A percentile compares a stretch with the other conserved stretches of the same genome.
Conservation (phyloP, 2,797 vertebrate species). For the Liparis tanakae region DNA sequence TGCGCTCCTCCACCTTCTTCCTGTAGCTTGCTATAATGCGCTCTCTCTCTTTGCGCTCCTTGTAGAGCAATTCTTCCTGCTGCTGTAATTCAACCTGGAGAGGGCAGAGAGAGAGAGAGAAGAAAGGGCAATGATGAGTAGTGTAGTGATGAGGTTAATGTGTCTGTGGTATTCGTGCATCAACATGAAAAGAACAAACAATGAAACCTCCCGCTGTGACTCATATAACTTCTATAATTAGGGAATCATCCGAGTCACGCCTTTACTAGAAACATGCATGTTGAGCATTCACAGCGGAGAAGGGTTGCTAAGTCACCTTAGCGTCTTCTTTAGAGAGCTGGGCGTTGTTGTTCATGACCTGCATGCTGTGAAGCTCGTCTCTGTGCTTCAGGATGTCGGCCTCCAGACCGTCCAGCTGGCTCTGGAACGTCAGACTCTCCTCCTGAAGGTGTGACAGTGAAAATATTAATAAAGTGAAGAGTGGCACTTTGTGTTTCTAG, state of each 20-base stretch:
- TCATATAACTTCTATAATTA: background rate
- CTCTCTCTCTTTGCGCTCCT: slow-evolving; percentile 86
- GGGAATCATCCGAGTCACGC: background rate
- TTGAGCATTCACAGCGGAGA: background rate
- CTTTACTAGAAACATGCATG: background rate
- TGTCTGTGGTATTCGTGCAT: background rate
- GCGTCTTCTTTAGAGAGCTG: slow-evolving; percentile 80
- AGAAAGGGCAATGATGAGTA: background rate
- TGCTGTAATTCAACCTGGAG: slow-evolving; percentile 83
- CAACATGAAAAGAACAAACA: slow-evolving; percentile 10
- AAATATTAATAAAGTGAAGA: background rate
- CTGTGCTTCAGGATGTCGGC: slow-evolving; percentile 80
- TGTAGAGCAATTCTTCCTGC: slow-evolving; percentile 82
- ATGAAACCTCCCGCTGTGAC: background rate
- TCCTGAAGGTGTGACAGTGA: slow-evolving; percentile 72
- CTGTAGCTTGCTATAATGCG: slow-evolving; percentile 78
- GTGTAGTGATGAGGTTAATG: background rate
- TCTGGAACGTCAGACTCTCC: slow-evolving; percentile 85
- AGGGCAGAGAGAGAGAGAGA: background rate
- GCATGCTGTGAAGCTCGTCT: slow-evolving; percentile 81
- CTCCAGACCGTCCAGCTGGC: slow-evolving; percentile 83
- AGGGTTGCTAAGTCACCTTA: slow-evolving; percentile 76
- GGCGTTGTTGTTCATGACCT: slow-evolving; percentile 81
- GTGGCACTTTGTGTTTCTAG: background rate
- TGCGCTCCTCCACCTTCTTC: slow-evolving; percentile 83